A percentile compares a stretch with the other conserved stretches of the same genome.
These are phyloP conservation scores for Paradisaea rubra DNA, from an alignment of 2,113 vertebrate genomes.

Conservation along the genomic window DNA sequence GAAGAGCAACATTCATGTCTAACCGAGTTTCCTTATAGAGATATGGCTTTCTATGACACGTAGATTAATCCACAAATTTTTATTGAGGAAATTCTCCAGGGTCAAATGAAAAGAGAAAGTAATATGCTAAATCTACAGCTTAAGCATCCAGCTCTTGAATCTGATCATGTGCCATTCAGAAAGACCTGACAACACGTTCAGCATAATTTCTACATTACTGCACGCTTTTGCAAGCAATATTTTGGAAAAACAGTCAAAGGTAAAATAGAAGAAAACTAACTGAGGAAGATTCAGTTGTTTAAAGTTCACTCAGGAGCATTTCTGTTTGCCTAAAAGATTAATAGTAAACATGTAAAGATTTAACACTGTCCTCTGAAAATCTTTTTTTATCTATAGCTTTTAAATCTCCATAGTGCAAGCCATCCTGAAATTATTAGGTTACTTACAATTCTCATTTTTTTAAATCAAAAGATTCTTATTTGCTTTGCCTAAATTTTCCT, in stretches of 20 bases:
- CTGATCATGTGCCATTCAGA: not conserved
- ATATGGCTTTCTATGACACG: not conserved
- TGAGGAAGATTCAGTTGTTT: not conserved
- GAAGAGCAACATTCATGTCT: not conserved
- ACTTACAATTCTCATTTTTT: not conserved
- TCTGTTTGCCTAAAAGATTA: not conserved
- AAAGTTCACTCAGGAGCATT: not conserved
- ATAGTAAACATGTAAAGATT: not conserved
- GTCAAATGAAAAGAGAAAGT: not conserved
- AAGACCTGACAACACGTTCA: accelerated
- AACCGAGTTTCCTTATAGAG: not conserved
- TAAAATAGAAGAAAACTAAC: not conserved
- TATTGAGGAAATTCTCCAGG: not conserved
- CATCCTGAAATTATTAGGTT: not conserved
- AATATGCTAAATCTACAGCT: not conserved
- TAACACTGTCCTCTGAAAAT: not conserved
- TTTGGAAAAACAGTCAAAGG: not conserved
- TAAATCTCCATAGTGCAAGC: not conserved
- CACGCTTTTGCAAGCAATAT: not conserved
- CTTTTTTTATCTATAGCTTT: not conserved
- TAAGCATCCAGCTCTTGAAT: not conserved
- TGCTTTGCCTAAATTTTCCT: not conserved
- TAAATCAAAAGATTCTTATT: not conserved
- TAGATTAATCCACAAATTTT: not conserved
- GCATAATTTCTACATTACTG: not conserved